A percentile compares a stretch with the other conserved stretches of the same genome.
These are phyloP conservation scores for Camelus dromedarius DNA, from an alignment of 2,113 vertebrate species.

Conservation along the genomic window DNA sequence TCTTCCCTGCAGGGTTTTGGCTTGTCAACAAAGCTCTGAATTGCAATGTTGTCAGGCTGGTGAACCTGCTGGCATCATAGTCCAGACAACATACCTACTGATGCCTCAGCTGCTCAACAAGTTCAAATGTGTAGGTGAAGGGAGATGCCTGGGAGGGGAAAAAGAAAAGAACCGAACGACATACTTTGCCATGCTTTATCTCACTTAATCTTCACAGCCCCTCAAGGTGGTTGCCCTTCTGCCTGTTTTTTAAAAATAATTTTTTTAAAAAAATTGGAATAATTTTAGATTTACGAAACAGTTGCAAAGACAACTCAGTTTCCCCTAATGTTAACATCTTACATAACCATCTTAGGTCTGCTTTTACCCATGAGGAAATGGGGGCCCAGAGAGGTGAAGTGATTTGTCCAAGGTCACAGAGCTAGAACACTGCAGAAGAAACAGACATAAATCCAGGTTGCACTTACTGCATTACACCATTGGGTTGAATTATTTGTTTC, in stretches of 20 bases:
- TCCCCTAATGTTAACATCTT: not conserved
- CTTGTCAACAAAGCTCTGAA: constrained; percentile 41
- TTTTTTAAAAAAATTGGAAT: not conserved
- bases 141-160: not conserved
- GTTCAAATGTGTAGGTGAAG: constrained; percentile 33
- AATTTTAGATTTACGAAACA: constrained; percentile 23
- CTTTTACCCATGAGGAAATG: constrained; percentile 49
- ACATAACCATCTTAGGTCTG: not conserved
- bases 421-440: constrained; percentile 11
- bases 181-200: not conserved
- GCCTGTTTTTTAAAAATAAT: not conserved
- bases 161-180: not conserved
- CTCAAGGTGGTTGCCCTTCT: not conserved
- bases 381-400: not conserved
- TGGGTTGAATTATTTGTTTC: constrained; percentile 19
- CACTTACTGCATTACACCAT: not conserved
- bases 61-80: constrained; percentile 41
- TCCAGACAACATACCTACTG: constrained; percentile 1
- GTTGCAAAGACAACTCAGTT: not conserved
- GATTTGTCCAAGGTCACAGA: constrained; percentile 45
- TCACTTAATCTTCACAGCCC: not conserved
- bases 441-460: not conserved
- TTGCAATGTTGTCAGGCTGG: not conserved
- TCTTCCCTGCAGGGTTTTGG: not conserved
- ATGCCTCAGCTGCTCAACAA: constrained; percentile 31